phyloP scores from a whole-genome alignment of 2,113 vertebrate species.

The Epinephelus moara region DNA sequence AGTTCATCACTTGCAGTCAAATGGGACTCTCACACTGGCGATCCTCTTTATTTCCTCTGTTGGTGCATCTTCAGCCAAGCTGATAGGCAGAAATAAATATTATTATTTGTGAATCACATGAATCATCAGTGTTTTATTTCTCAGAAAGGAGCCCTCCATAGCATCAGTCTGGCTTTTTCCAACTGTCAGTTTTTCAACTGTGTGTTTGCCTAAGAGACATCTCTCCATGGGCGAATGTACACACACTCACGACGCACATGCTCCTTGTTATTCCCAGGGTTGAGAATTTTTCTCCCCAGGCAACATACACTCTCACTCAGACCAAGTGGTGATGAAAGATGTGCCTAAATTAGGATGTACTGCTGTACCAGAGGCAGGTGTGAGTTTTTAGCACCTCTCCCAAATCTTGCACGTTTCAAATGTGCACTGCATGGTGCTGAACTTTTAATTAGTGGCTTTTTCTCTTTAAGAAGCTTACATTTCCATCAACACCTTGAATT shows the following conservation, averaged over 20 bases:
- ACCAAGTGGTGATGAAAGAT: constrained; percentile 54
- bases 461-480: constrained; percentile 31
- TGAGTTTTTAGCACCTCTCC: constrained; percentile 58
- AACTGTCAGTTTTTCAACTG: constrained; percentile 40
- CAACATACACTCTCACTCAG: constrained; percentile 29
- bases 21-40: constrained; percentile 4
- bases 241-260: background rate
- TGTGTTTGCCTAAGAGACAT: constrained; percentile 23
- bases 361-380: constrained; percentile 49
- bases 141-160: constrained; percentile 4
- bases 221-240: constrained; percentile 8
- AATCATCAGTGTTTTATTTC: constrained; percentile 15
- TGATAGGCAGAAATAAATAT: background rate
- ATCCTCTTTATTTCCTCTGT: background rate
- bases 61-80: background rate
- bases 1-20: constrained; percentile 21
- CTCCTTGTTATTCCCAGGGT: constrained; percentile 35
- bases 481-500: constrained; percentile 48
- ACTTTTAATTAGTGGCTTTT: constrained; percentile 57
- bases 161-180: constrained; percentile 43
- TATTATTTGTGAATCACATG: constrained; percentile 27
- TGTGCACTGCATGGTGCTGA: constrained; percentile 24
- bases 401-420: constrained; percentile 47
- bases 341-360: constrained; percentile 65
- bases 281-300: constrained; percentile 27